These are phyloP conservation scores for Coelopa frigida DNA, from an alignment of 1,140 invertebrate genomes.

Conservation along the genomic window DNA sequence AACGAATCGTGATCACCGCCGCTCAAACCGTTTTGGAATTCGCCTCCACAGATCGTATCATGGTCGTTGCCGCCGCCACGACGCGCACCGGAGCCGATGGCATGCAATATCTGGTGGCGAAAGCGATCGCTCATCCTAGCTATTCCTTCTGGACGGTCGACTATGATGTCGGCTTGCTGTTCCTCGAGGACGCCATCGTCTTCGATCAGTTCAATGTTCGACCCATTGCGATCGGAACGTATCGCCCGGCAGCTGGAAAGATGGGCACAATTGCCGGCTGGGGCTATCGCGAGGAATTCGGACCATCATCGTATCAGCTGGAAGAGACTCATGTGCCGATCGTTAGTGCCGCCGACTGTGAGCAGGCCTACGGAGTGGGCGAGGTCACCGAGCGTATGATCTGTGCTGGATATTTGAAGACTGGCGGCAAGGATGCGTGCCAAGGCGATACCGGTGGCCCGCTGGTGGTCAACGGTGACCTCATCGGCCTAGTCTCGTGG, in stretches of 20 bases:
- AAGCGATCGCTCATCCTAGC: constrained; percentile 45
- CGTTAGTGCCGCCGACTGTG: constrained; percentile 25
- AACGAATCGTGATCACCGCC: constrained; percentile 22
- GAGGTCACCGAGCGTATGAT: constrained; percentile 50
- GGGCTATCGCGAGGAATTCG: constrained; percentile 47
- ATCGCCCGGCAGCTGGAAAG: constrained; percentile 31
- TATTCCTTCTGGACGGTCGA: constrained; percentile 46
- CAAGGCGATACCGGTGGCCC: constrained; percentile 64
- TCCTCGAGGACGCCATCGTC: constrained; percentile 26
- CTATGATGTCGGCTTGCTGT: constrained; percentile 55
- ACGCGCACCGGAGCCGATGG: constrained; percentile 41
- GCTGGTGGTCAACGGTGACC: constrained; percentile 47
- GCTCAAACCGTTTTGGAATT: constrained; percentile 28
- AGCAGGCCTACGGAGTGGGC: constrained; percentile 17
- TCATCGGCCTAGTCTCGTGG: constrained; percentile 58
- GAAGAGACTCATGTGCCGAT: constrained; percentile 46
- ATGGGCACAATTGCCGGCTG: constrained; percentile 50
- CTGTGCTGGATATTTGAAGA: constrained; percentile 53
- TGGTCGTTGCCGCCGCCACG: constrained; percentile 28
- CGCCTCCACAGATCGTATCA: constrained; percentile 14
- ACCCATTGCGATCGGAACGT: constrained; percentile 17
- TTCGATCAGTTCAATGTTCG: constrained; percentile 20
- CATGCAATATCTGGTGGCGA: constrained; percentile 30
- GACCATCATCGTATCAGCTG: constrained; percentile 45
- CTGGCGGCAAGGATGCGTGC: constrained; percentile 55